These are phyloP conservation scores for Phodopus roborovskii DNA, from an alignment of 2,113 vertebrate species.

Conservation along the genomic window DNA sequence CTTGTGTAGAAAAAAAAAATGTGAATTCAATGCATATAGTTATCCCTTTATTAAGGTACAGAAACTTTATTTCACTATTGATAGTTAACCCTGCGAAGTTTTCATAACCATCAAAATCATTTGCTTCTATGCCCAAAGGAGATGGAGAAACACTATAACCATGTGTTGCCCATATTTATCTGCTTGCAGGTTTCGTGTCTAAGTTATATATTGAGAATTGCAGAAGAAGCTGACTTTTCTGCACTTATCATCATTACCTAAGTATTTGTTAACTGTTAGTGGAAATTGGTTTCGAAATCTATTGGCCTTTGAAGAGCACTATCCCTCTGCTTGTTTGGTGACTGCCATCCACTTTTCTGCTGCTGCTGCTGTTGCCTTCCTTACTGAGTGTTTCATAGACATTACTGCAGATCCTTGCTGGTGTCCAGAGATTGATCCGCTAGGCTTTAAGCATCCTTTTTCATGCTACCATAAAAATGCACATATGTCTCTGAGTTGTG, in stretches of 20 bases:
- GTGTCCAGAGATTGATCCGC: background rate
- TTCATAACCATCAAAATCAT: background rate
- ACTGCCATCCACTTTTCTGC: background rate
- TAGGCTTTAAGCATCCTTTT: background rate
- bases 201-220: background rate
- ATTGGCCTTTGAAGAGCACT: background rate
- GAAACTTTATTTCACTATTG: background rate
- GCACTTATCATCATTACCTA: background rate
- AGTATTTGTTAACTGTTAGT: background rate
- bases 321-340: background rate
- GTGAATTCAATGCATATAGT: background rate
- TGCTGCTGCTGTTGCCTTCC: background rate
- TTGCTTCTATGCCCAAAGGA: background rate
- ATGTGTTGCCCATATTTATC: background rate
- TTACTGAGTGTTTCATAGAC: background rate
- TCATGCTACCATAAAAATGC: background rate
- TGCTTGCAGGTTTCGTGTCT: background rate
- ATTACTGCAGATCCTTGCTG: background rate
- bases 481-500: background rate
- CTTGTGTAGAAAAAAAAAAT: background rate
- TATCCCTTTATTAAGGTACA: background rate
- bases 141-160: background rate
- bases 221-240: background rate
- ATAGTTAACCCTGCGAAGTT: background rate
- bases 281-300: background rate